phyloP scores from a whole-genome alignment of 1,140 invertebrate genomes.

The Papilio helenus region DNA sequence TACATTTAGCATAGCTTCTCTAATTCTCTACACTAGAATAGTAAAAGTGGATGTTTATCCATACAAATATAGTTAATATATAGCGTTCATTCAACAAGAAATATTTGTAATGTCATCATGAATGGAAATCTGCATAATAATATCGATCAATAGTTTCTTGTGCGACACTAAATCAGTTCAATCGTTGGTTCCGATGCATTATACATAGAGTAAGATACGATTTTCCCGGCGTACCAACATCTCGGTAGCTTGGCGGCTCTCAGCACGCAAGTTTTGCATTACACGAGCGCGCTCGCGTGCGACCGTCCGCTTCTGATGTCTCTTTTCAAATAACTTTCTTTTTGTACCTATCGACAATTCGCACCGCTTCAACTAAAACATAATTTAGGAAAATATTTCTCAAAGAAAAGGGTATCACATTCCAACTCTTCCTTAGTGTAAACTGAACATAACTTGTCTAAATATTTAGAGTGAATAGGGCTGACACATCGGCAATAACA shows the following conservation, averaged over 20 bases:
- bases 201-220: conserved; percentile 73
- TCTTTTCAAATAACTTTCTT: conserved; percentile 71
- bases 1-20: not conserved
- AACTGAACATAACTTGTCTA: not conserved
- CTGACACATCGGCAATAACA: conserved; percentile 1
- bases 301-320: conserved; percentile 61
- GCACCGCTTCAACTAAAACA: conserved; percentile 9
- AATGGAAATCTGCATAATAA: conserved; percentile 41
- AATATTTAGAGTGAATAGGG: conserved; percentile 14
- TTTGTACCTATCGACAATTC: conserved; percentile 47
- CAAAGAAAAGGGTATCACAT: not conserved
- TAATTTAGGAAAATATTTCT: not conserved
- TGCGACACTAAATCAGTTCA: conserved; percentile 43
- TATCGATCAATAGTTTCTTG: conserved; percentile 29
- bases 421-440: not conserved
- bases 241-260: conserved; percentile 23
- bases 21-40: not conserved
- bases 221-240: conserved; percentile 59
- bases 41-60: not conserved
- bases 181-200: conserved; percentile 60
- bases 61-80: not conserved
- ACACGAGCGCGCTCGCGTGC: conserved; percentile 64
- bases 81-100: not conserved
- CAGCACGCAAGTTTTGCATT: conserved; percentile 71
- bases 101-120: not conserved